Percentiles rank a stretch among this genome's conserved stretches.
These are phyloP conservation scores for Anas georgica DNA, from an alignment of 2,797 vertebrate genomes.

Conservation along the genomic window DNA sequence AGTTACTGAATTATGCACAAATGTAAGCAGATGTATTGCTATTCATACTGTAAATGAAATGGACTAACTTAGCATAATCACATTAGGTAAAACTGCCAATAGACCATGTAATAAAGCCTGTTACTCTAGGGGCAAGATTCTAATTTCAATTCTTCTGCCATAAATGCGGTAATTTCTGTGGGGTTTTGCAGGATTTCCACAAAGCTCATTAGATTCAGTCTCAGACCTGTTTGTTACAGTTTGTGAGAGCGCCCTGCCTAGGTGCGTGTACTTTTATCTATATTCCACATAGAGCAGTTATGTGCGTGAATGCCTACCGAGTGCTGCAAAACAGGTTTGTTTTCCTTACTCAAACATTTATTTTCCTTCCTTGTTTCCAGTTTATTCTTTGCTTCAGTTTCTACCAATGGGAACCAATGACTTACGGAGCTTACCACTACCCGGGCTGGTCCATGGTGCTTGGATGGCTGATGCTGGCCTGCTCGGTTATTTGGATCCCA, in stretches of 20 bases:
- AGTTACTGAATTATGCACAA: constrained; percentile 70
- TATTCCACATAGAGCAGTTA: not conserved
- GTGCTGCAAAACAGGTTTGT: not conserved
- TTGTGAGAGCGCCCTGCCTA: not conserved
- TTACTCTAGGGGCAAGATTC: constrained; percentile 43
- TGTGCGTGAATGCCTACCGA: not conserved
- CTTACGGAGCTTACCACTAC: constrained; percentile 94
- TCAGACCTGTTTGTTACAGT: not conserved
- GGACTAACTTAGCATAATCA: constrained; percentile 71
- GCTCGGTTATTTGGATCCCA: constrained; percentile 98
- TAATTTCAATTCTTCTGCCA: constrained; percentile 22
- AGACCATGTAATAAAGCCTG: constrained; percentile 63
- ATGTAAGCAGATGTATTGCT: constrained; percentile 70
- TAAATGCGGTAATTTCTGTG: not conserved
- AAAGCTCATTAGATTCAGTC: not conserved
- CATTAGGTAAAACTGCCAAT: constrained; percentile 64
- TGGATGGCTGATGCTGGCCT: constrained; percentile 96
- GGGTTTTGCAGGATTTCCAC: constrained; percentile 21
- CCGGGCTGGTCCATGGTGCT: constrained; percentile 97
- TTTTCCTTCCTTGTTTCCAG: constrained; percentile 70
- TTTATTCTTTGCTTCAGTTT: constrained; percentile 96
- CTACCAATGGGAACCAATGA: constrained; percentile 98
- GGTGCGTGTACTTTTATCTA: not conserved
- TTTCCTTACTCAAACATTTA: not conserved
- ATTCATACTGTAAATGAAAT: constrained; percentile 70